Base-by-base conservation (phyloP, 2,113 vertebrate genomes). In the Actinemys pallida region DNA sequence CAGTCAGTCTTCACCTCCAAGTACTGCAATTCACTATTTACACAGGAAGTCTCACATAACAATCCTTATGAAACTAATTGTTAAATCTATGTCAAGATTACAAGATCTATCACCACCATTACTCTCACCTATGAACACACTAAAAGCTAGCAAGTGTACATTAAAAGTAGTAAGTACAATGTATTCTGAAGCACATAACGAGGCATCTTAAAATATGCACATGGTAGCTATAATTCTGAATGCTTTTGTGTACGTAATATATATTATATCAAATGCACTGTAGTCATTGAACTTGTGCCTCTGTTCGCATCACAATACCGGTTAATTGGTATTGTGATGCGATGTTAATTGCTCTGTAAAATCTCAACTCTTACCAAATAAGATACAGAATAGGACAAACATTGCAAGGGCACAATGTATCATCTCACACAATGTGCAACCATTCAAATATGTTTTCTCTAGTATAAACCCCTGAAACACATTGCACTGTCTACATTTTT, bases 351-450 rank as follows among this genome's bases (percentile, higher is more conserved):
- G 24, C 5, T 57, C 31, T 11, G 4, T 1, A 47, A 88, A 76
- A 39, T 10, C 79, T 82, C 59, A 54, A 52, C 6, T 59, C 42
- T 88, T 81, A n/a, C 1, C 4, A 42, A n/a, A n/a, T 54, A 87
- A 75, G 1, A 47, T 3, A 7, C 0, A 84, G 0, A 0, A n/a
- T 92, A 52, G 5, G 7, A 59, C 0, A 50, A 0, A 4, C 19
- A n/a, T 35, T 84, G 42, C 12, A 52, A 83, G 72, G 5, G 69
- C 1, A 4, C 78, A 4, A 6, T 3, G 65, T n/a, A 4, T n/a
- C 65, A 39, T 20, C 20, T 72, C 19, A 3, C 31, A 4, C 52
- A 62, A 84, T 29, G 20, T 5, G 29, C 20, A 91, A 76, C 22
- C 57, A 35, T 31, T 10, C 39, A n/a, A 72, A 52, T 3, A n/a